Conservation (phyloP, 2,797 vertebrate genomes). For the Micropoecilia bifurca region DNA sequence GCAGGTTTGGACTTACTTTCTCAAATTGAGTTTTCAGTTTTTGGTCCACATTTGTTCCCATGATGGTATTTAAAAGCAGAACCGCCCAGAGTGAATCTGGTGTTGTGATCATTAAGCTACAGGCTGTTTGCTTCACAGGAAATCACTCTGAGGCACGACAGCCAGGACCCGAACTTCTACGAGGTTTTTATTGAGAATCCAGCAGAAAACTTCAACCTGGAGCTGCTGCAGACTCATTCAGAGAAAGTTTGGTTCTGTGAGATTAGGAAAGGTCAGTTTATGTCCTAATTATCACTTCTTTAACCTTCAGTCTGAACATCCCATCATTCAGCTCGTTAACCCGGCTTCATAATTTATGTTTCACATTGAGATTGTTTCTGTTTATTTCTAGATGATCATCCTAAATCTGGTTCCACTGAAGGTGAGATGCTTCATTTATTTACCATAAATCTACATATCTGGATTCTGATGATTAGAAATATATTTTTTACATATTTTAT, state of each 20-base stretch:
- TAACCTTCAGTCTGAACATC: too few species aligned
- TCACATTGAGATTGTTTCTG: not conserved
- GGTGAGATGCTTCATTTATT: slow-evolving; percentile 3
- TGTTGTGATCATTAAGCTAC: too few species aligned
- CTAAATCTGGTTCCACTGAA: not conserved
- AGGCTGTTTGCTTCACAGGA: not conserved
- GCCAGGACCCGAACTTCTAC: slow-evolving; percentile 16
- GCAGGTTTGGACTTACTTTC: not conserved
- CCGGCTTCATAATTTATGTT: too few species aligned
- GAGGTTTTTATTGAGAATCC: slow-evolving; percentile 24
- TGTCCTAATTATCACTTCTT: not conserved
- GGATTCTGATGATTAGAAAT: not conserved
- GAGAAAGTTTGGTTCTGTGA: slow-evolving; percentile 12
- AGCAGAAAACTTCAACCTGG: not conserved
- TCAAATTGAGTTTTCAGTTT: not conserved
- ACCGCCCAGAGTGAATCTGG: not conserved
- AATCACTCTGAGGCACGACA: slow-evolving; percentile 13
- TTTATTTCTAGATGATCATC: not conserved
- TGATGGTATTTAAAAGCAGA: not conserved
- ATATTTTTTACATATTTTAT: not conserved
- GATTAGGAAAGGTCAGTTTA: slow-evolving; percentile 17
- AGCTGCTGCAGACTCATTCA: not conserved
- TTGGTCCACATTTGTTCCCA: not conserved
- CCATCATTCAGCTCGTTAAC: not conserved
- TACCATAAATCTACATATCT: not conserved